Base-by-base conservation (phyloP, 2,113 vertebrate species). In the Manacus vitellinus region DNA sequence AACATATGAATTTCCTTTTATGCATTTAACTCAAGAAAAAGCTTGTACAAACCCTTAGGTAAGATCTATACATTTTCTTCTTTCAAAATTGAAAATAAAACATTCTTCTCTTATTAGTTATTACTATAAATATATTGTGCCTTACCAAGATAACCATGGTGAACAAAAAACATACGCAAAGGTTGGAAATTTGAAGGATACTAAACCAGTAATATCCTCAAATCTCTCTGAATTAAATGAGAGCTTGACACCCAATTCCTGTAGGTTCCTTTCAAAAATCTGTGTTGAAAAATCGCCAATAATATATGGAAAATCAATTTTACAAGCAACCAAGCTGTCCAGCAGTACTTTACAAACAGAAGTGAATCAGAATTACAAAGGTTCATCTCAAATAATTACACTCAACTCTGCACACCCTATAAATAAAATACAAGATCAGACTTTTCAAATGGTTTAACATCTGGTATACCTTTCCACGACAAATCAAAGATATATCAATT, bases 211-310 rank as follows among this genome's bases (percentile, higher is more conserved):
- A 76, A 79, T 9, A 52, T 41, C 6, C 23, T 39, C 22, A 49
- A 13, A 83, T 65, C 52, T 52, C 33, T 85, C 37, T 52, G 27
- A 85, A 52, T 44, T 83, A 44, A 76, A 65, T 5, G 12, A 9
- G 12, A 54, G 9, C 43, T 54, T 65, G 15, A 15, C 43, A 41
- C 7, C 10, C 5, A 81, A 1, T 51, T 85, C 30, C 46, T 77
- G 27, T 21, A 61, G 20, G 37, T 66, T 71, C 13, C 22, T 89
- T 58, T 74, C 22, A 23, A 61, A 73, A 54, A 7, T 30, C 13
- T 15, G 2, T 2, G 2, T 19, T 62, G 14, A 74, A 76, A 49
- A 61, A 54, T 0, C 4, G 2, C 28, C 31, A 77, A 15, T 20
- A 70, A 77, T n/a, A 41, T 54, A 41, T 2, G 49, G 9, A 84